phyloP scores from a whole-genome alignment of 2,888 invertebrate species.

The Mermis nigrescens region DNA sequence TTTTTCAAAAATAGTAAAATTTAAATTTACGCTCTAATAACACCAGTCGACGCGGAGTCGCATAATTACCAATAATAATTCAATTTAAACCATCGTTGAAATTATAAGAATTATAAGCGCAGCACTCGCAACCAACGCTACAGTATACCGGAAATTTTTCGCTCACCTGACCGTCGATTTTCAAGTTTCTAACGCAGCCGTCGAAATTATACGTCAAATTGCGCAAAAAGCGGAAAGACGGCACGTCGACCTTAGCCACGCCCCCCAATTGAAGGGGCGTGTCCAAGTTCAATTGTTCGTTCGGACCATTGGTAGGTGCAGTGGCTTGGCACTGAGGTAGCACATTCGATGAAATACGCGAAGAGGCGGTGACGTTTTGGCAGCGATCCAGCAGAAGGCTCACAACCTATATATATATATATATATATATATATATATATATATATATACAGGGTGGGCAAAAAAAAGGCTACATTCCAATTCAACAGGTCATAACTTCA shows the following conservation, averaged over 20 bases:
- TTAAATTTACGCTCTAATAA: no score
- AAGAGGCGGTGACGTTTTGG: neutral
- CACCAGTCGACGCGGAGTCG: no score
- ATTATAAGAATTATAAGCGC: no score
- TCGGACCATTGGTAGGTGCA: conserved; percentile 62
- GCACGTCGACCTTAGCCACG: conserved; percentile 37
- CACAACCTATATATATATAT: conserved; percentile 6
- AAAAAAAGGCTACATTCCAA: no score
- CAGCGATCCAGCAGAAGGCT: conserved; percentile 8
- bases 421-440: no score
- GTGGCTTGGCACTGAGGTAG: neutral
- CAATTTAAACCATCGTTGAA: no score
- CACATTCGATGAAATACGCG: neutral
- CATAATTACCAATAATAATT: no score
- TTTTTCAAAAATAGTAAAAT: no score
- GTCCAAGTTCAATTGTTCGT: conserved; percentile 84
- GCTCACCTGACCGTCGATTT: conserved; percentile 59
- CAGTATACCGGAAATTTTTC: neutral
- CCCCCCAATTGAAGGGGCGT: conserved; percentile 86
- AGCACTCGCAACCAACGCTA: no score
- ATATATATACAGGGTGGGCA: no score
- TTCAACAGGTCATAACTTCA: no score
- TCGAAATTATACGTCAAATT: conserved; percentile 49
- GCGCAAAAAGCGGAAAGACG: no score
- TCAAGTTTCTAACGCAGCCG: conserved; percentile 82